phyloP scores from a whole-genome alignment of 2,113 vertebrate genomes.

The Onychostoma macrolepis region DNA sequence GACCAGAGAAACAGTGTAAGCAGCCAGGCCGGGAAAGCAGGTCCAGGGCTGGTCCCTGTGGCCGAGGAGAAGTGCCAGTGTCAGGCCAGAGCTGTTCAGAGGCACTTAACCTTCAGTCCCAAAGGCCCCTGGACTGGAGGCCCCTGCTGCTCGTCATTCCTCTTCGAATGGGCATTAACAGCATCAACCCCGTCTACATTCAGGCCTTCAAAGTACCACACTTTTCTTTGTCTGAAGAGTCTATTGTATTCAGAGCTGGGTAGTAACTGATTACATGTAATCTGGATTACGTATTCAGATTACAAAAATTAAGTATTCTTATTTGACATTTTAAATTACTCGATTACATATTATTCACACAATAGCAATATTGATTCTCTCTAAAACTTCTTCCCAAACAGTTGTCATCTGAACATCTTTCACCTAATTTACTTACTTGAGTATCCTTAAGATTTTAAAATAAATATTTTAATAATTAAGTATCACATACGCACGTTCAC shows the following conservation, averaged over 20 bases:
- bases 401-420: too few relatives aligned
- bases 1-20: conserved; percentile 84
- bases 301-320: too few relatives aligned
- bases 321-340: too few relatives aligned
- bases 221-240: not conserved
- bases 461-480: too few relatives aligned
- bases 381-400: too few relatives aligned
- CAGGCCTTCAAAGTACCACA: conserved; percentile 82
- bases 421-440: too few relatives aligned
- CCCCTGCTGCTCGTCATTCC: conserved; percentile 87
- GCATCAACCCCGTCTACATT: conserved; percentile 87
- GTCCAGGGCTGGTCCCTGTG: conserved; percentile 28
- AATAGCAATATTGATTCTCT: too few relatives aligned
- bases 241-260: not conserved
- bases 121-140: conserved; percentile 73
- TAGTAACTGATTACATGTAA: too few relatives aligned
- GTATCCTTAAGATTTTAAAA: too few relatives aligned
- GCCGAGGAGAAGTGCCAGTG: conserved; percentile 47
- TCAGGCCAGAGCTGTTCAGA: conserved; percentile 26
- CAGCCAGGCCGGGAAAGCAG: conserved; percentile 57
- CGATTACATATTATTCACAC: too few relatives aligned
- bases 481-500: too few relatives aligned
- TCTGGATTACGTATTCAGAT: too few relatives aligned
- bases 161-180: conserved; percentile 86
- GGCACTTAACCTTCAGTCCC: not conserved